These are phyloP conservation scores for Ophion ventricosus DNA, from an alignment of 2,888 invertebrate genomes.

Conservation along the genomic window DNA sequence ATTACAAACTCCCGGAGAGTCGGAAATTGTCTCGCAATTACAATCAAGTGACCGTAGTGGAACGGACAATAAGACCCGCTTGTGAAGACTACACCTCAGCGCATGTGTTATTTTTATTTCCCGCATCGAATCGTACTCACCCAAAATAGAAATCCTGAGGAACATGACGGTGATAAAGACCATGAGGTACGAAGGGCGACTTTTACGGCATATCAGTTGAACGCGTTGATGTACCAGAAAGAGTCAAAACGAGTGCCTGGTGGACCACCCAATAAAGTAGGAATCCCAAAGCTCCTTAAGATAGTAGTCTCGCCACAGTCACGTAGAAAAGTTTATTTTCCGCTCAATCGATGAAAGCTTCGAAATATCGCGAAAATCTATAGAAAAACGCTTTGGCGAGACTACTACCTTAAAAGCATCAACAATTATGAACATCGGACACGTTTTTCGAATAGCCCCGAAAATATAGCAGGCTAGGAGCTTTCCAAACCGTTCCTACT, in stretches of 20 bases:
- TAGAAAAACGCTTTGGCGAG: too few species aligned
- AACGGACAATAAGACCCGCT: background rate
- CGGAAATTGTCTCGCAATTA: slow-evolving; percentile 14
- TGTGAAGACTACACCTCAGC: background rate
- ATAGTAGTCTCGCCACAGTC: too few species aligned
- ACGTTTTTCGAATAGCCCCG: background rate
- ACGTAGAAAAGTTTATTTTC: too few species aligned
- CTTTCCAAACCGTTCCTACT: background rate
- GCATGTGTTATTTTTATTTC: background rate
- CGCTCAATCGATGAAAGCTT: too few species aligned
- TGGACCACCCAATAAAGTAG: background rate
- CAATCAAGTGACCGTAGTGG: background rate
- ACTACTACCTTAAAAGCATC: background rate
- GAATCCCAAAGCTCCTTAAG: background rate
- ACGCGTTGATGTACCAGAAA: background rate
- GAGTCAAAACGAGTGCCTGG: background rate
- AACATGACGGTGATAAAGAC: background rate
- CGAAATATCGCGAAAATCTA: too few species aligned
- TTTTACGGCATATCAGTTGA: background rate
- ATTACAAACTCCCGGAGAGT: slow-evolving; percentile 6
- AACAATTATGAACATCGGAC: background rate
- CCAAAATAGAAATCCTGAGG: background rate
- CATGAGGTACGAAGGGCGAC: too few species aligned
- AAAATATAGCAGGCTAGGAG: background rate
- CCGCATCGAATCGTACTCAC: background rate